Evolutionary conservation across 2,113 vertebrate species (phyloP).

Genomic region (Austrofundulus limnaeus): DNA sequence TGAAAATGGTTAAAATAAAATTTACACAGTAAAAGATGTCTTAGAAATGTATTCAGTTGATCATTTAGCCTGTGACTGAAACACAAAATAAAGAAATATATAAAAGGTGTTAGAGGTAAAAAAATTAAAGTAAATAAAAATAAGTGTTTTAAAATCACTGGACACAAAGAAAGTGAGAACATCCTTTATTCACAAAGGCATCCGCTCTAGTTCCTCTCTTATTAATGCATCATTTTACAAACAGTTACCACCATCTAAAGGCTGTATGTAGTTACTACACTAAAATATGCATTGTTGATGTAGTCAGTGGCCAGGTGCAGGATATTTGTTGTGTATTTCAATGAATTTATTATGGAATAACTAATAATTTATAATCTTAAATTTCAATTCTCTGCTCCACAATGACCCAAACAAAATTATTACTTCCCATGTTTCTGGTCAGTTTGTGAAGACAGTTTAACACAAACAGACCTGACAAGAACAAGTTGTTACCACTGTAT

Average conservation of each 20-base stretch:
- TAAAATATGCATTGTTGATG: background rate
- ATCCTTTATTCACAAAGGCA: slow-evolving; percentile 6
- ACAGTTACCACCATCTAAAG: slow-evolving; percentile 54
- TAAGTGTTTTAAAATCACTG: background rate
- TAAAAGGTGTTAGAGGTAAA: background rate
- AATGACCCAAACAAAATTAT: too few relatives aligned
- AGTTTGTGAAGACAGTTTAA: too few relatives aligned
- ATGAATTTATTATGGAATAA: too few relatives aligned
- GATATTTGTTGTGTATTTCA: too few relatives aligned
- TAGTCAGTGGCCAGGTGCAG: too few relatives aligned
- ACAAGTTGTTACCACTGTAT: too few relatives aligned
- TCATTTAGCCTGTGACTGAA: background rate
- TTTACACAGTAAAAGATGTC: too few relatives aligned
- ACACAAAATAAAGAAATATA: background rate
- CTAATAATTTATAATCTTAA: background rate
- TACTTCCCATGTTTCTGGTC: too few relatives aligned
- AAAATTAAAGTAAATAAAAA: background rate
- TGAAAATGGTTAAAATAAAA: too few relatives aligned
- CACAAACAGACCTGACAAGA: too few relatives aligned
- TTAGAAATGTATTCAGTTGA: background rate
- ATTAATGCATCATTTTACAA: background rate
- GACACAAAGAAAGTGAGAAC: background rate
- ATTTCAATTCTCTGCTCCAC: background rate
- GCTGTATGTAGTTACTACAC: slow-evolving; percentile 7
- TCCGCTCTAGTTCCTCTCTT: background rate